A percentile compares a stretch with the other conserved stretches of the same genome.
These are phyloP conservation scores for Zaprionus capensis DNA, from an alignment of 1,140 invertebrate species.

Conservation along the genomic window DNA sequence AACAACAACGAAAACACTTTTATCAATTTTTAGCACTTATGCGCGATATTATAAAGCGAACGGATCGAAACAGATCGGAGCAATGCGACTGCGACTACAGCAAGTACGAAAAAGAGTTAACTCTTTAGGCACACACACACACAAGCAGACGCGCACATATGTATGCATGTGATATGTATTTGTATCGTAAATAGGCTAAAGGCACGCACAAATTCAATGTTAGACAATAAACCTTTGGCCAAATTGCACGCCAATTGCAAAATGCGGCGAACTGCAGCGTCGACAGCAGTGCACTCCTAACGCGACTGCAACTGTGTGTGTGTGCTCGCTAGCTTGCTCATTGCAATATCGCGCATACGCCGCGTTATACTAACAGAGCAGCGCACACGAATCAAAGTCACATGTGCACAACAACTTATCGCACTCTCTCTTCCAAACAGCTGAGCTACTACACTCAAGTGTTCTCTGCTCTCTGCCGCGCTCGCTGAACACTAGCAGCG, in stretches of 20 bases:
- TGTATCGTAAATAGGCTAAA: conserved; percentile 24
- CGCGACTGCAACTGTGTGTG: conserved; percentile 1
- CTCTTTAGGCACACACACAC: conserved; percentile 39
- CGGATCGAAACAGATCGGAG: neutral
- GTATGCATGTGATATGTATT: neutral
- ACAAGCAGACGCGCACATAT: neutral
- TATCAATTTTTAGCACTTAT: conserved; percentile 65
- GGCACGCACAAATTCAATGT: conserved; percentile 59
- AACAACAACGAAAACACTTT: conserved; percentile 31
- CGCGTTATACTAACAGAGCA: conserved; percentile 49
- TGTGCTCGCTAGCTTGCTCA: conserved; percentile 9
- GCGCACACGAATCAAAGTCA: conserved; percentile 44
- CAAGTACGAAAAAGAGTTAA: conserved; percentile 27
- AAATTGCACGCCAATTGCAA: conserved; percentile 53
- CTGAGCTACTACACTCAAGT: conserved; percentile 49
- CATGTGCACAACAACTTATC: conserved; percentile 49
- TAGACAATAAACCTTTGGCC: conserved; percentile 68
- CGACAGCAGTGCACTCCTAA: conserved; percentile 7
- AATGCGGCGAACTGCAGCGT: conserved; percentile 22
- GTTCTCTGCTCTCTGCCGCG: neutral
- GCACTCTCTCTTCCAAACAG: conserved; percentile 48
- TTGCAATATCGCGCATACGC: conserved; percentile 66
- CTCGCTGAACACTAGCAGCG: neutral
- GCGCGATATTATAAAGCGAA: conserved; percentile 18
- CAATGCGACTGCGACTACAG: neutral